These are phyloP conservation scores for Scopus umbretta DNA, from an alignment of 2,113 vertebrate genomes.

Conservation along the genomic window DNA sequence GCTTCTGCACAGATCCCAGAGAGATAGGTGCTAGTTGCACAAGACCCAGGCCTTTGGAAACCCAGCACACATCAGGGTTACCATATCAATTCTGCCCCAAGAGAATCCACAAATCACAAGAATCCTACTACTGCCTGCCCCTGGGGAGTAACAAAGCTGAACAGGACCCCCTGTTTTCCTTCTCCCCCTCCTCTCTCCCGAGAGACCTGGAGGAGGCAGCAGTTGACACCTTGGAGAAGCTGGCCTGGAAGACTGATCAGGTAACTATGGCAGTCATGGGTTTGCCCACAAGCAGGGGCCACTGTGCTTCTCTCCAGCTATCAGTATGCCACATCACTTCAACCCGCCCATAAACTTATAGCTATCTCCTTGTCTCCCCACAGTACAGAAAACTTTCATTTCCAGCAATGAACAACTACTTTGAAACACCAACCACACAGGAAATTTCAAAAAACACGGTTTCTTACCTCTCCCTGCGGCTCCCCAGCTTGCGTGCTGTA, in stretches of 20 bases:
- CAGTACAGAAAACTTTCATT: neutral
- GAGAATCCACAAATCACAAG: neutral
- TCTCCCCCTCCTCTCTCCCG: neutral
- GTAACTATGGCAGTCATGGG: neutral
- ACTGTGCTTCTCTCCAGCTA: neutral
- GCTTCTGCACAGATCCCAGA: neutral
- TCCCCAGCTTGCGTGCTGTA: conserved; percentile 88
- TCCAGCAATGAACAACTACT: neutral
- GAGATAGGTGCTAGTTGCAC: neutral
- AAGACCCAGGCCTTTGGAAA: neutral
- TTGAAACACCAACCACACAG: neutral
- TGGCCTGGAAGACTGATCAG: neutral
- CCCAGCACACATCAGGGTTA: neutral
- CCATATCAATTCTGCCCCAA: neutral
- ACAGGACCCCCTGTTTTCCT: neutral
- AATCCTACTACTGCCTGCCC: neutral
- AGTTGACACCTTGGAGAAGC: neutral
- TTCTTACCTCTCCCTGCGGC: conserved; percentile 88
- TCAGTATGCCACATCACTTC: neutral
- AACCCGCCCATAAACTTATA: neutral
- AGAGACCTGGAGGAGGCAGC: neutral
- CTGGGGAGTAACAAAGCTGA: neutral
- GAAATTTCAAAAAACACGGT: neutral
- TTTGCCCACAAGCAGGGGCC: neutral
- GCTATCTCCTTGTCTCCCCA: neutral